Base-by-base conservation (phyloP, 2,888 invertebrate species). In the Drosophila paucipuncta region DNA sequence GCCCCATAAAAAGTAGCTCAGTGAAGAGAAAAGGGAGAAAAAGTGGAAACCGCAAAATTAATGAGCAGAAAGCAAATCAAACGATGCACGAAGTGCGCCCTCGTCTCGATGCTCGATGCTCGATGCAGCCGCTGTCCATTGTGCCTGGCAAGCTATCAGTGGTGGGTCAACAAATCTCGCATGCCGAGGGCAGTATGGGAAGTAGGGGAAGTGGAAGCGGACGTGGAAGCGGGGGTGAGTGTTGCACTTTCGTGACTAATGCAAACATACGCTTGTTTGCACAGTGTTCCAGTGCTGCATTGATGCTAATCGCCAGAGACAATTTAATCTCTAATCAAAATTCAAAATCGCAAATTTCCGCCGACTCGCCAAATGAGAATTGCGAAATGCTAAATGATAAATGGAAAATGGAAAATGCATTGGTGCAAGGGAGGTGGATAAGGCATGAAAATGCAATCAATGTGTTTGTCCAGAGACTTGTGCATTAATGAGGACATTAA, bases 281-380 rank as follows among this genome's bases (percentile, higher is more conserved):
- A 80, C 91, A 87, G 58, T 60, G 61, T 76, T 76, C 55, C 57
- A 68, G 63, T 54, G 65, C 62, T 68, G 50, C 62, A 58, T 63
- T 76, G 84, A 89, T 89, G 90, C 85, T 91, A 87, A 87, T 87
- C 87, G 88, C 83, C 83, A 87, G 88, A 76, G 87, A 87, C 91
- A 87, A 90, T 91, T 89, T 87, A 87, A 90, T 87, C 87, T 87
- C 90, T 80, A 87, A 87, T 91, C 91, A 91, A 90, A 87, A 87
- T 87, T 87, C 89, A 84, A 87, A 87, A 90, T 87, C 78, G 73
- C 88, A 84, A 90, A 89, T 89, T 87, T 80, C 83, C 85, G 74
- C 77, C 77, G 68, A 73, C 68, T 73, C 73, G 61, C 62, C 73
- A 78, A 78, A 78, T 78, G 75, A 79, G 82, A 68, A 75, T 63